phyloP scores from a whole-genome alignment of 1,140 invertebrate genomes.

The Trachymyrmex cornetzi region DNA sequence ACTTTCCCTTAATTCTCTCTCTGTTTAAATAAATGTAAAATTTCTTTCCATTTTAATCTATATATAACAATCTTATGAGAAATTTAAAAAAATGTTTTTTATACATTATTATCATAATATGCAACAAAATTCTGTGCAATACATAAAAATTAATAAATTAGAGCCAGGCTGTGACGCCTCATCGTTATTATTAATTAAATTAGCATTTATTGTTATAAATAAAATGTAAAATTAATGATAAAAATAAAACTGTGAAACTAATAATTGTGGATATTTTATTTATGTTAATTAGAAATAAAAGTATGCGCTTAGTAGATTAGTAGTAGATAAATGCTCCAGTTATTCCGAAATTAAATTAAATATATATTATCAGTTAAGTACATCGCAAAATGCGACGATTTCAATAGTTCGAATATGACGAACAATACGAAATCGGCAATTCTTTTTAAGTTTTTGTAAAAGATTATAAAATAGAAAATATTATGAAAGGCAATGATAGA shows the following conservation, averaged over 20 bases:
- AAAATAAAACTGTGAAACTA: background rate
- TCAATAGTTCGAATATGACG: background rate
- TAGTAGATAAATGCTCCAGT: background rate
- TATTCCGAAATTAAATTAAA: conserved; percentile 14
- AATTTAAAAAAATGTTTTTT: background rate
- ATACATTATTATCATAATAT: background rate
- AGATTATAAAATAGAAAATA: background rate
- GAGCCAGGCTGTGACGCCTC: background rate
- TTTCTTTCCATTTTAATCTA: background rate
- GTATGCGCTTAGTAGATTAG: background rate
- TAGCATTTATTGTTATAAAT: background rate
- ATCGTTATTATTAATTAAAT: background rate
- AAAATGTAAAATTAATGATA: background rate
- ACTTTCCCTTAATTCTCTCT: too few species aligned
- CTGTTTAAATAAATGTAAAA: background rate
- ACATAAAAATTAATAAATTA: background rate
- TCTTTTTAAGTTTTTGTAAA: background rate
- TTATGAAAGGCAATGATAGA: background rate
- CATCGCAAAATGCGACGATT: background rate
- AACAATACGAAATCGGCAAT: background rate
- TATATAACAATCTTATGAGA: background rate
- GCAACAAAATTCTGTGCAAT: background rate
- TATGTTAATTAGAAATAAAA: background rate
- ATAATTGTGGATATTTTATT: background rate
- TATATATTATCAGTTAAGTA: background rate